These are phyloP conservation scores for Noctua pronuba DNA, from an alignment of 2,888 invertebrate species.

Conservation along the genomic window DNA sequence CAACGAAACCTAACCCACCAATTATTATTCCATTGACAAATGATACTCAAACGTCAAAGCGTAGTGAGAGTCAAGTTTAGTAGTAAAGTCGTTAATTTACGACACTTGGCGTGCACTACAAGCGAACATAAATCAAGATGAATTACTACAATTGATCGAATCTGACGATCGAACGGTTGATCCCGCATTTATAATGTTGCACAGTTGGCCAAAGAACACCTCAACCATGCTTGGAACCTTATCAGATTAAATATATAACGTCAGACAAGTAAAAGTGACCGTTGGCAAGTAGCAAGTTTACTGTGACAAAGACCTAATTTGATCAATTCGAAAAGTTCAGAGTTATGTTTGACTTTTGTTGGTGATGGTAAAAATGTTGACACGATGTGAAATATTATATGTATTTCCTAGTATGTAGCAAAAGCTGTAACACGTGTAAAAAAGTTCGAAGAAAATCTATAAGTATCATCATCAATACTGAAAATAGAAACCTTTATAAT, in stretches of 20 bases:
- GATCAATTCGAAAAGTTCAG: slow-evolving; percentile 30
- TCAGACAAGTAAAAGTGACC: not conserved
- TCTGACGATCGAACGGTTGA: slow-evolving; percentile 80
- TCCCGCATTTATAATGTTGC: slow-evolving; percentile 80
- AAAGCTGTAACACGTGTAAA: not conserved
- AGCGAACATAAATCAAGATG: slow-evolving; percentile 87
- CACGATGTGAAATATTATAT: not conserved
- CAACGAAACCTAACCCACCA: slow-evolving; percentile 36
- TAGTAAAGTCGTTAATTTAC: slow-evolving; percentile 83
- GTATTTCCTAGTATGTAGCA: not conserved
- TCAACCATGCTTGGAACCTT: not conserved
- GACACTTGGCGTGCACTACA: slow-evolving; percentile 80
- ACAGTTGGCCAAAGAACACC: slow-evolving; percentile 47
- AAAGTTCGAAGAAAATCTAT: not conserved
- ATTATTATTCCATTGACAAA: slow-evolving; percentile 56
- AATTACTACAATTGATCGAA: slow-evolving; percentile 86
- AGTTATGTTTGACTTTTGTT: slow-evolving; percentile 66
- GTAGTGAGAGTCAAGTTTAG: slow-evolving; percentile 70
- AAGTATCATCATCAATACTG: too few relatives aligned
- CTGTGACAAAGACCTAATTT: not conserved
- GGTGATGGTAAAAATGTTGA: slow-evolving; percentile 19
- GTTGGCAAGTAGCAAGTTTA: not conserved
- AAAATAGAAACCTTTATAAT: not conserved
- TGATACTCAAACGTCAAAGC: slow-evolving; percentile 57
- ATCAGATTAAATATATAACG: not conserved